Evolutionary conservation across 23 tunicate species (phyloP), one percentile per base, ranked within the genome.

Genomic region (Oikopleura dioica): DNA sequence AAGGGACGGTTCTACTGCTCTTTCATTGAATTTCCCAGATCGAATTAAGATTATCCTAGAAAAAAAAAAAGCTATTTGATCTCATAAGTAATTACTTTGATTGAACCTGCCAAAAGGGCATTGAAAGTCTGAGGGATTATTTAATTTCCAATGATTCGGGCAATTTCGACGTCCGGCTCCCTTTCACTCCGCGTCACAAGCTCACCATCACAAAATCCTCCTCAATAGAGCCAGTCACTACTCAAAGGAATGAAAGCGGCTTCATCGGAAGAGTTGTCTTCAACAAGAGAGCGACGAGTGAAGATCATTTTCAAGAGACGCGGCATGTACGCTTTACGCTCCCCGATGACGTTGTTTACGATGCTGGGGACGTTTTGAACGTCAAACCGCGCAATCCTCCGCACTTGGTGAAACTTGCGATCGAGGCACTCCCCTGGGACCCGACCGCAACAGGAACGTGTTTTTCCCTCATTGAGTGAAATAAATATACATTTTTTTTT

Each of bases 311-410:
- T 80, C 98, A 92, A 81, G 87, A 75, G 1, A 59, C 51, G 9
- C 38, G 35, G n/a, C 35, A 1, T 24, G 34, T 32, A 21, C 5
- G 59, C 2, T 75, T 76, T 75, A 32, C 35, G 75, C 75, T 35
- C 24, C 77, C 50, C 24, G n/a, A 36, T 32, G 50, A 35, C 26
- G 28, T 16, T 31, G 9, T 9, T 68, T 91, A 86, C 79, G 78
- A 86, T 58, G 88, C 99, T 50, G 99, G 99, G 21, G 99, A 94
- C 81, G 99, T 86, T 78, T 82, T 86, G 29, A 94, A 86, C 87
- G 77, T 94, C 34, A 78, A 75, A 79, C 99, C 99, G 0, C 38
- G 76, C 0, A 94, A 94, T 67, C 23, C 79, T 0, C 23, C 77
- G 5, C 83, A 79, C 58, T 69, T 82, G 69, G 95, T 94, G 5